Conservation (phyloP, 1,140 invertebrate genomes). For the Wasmannia auropunctata region DNA sequence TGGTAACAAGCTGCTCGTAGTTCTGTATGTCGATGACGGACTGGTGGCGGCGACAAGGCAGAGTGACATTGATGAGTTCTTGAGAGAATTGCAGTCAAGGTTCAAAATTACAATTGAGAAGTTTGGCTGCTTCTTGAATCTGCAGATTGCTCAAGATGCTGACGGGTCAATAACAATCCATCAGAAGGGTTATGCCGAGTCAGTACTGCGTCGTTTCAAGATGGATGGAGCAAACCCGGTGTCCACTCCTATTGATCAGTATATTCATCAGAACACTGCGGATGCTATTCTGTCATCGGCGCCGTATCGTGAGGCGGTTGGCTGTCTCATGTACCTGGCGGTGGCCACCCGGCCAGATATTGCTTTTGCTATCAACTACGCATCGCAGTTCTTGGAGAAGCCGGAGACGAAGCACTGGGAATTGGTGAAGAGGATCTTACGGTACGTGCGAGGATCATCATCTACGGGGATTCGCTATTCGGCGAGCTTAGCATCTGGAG, state of each 20-base stretch:
- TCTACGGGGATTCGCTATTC: not conserved
- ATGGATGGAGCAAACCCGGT: not conserved
- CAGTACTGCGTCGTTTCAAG: not conserved
- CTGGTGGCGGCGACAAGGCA: not conserved
- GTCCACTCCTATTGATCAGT: not conserved
- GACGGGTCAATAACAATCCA: not conserved
- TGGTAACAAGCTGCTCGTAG: not conserved
- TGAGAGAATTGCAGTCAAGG: not conserved
- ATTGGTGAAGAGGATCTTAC: not conserved
- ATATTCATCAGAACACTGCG: not conserved
- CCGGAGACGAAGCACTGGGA: not conserved
- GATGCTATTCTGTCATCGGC: not conserved
- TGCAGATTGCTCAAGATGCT: not conserved
- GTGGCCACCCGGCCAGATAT: not conserved
- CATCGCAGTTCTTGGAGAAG: not conserved
- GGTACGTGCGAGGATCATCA: not conserved
- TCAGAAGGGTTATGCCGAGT: not conserved
- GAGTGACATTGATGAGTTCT: not conserved
- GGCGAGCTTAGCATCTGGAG: no score
- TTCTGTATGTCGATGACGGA: not conserved
- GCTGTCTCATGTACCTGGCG: not conserved
- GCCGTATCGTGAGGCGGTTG: not conserved
- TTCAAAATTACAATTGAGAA: not conserved
- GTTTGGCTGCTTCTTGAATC: not conserved
- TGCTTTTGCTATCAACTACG: not conserved